Conservation (phyloP, 1,140 invertebrate genomes). For the Drosophila sp. region DNA sequence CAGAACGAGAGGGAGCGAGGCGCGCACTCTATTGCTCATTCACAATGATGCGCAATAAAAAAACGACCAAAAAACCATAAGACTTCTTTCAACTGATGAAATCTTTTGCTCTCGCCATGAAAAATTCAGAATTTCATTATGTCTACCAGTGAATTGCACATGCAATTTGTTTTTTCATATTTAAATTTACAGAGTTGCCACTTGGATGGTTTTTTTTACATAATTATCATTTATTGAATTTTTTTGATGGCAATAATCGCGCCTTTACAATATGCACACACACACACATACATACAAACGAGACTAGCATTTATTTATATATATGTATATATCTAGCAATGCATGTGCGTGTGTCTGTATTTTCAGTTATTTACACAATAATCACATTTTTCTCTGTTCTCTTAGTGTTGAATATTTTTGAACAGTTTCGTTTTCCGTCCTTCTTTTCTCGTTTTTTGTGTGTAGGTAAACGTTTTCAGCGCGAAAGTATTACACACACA, state of each 20-base stretch:
- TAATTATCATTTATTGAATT: constrained; percentile 71
- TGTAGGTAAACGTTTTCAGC: constrained; percentile 73
- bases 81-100: constrained; percentile 65
- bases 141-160: neutral
- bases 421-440: constrained; percentile 9
- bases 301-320: neutral
- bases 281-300: constrained; percentile 19
- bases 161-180: constrained; percentile 17
- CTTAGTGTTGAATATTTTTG: constrained; percentile 11
- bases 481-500: constrained; percentile 66
- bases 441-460: constrained; percentile 38
- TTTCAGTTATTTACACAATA: constrained; percentile 79
- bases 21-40: constrained; percentile 54
- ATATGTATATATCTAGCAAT: neutral
- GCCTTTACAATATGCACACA: constrained; percentile 64
- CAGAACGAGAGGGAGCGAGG: constrained; percentile 5
- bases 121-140: constrained; percentile 50
- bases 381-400: constrained; percentile 44
- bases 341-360: constrained; percentile 60
- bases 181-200: constrained; percentile 11
- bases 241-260: constrained; percentile 60
- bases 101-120: constrained; percentile 41
- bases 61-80: constrained; percentile 72
- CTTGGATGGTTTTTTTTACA: constrained; percentile 58
- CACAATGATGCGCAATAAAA: constrained; percentile 79